Percentiles rank a stretch among this genome's conserved stretches.
Evolutionary conservation across 1,140 invertebrate genomes (phyloP).

Genomic region (Drosophila erecta): DNA sequence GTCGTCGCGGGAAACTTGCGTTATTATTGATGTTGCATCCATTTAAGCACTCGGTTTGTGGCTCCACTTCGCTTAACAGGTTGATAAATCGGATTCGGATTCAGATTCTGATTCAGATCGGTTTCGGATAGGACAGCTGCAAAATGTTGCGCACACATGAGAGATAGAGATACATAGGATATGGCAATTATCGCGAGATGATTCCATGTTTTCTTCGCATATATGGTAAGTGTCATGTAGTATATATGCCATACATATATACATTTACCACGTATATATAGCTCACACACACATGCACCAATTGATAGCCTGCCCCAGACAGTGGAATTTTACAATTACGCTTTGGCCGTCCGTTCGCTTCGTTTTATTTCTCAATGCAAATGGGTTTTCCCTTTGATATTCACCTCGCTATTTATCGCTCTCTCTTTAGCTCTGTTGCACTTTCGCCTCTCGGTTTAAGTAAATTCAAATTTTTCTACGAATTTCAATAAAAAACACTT

Average conservation of each 20-base stretch:
- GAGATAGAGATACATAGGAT: constrained; percentile 59
- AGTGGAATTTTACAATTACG: constrained; percentile 83
- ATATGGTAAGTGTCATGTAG: constrained; percentile 16
- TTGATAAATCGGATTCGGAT: constrained; percentile 12
- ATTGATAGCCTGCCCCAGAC: constrained; percentile 67
- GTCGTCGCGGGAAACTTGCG: constrained; percentile 98
- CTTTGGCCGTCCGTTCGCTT: constrained; percentile 80
- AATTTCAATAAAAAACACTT: constrained; percentile 68
- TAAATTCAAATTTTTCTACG: constrained; percentile 50
- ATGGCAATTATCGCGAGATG: constrained; percentile 34
- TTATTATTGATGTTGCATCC: constrained; percentile 99
- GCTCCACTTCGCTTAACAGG: constrained; percentile 44
- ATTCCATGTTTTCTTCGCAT: constrained; percentile 63
- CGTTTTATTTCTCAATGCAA: constrained; percentile 59
- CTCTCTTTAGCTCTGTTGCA: constrained; percentile 56
- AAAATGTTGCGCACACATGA: constrained; percentile 62
- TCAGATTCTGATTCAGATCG: constrained; percentile 13
- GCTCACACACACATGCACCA: constrained; percentile 32
- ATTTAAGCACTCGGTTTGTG: constrained; percentile 90
- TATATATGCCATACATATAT: background rate
- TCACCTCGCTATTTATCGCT: constrained; percentile 62
- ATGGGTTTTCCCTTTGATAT: constrained; percentile 79
- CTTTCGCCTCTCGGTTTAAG: constrained; percentile 71
- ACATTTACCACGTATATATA: constrained; percentile 16
- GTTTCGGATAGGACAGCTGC: constrained; percentile 34